Evolutionary conservation across 2,113 vertebrate genomes (phyloP), one percentile per base, ranked within the genome.

Genomic region (Vireo altiloquus): DNA sequence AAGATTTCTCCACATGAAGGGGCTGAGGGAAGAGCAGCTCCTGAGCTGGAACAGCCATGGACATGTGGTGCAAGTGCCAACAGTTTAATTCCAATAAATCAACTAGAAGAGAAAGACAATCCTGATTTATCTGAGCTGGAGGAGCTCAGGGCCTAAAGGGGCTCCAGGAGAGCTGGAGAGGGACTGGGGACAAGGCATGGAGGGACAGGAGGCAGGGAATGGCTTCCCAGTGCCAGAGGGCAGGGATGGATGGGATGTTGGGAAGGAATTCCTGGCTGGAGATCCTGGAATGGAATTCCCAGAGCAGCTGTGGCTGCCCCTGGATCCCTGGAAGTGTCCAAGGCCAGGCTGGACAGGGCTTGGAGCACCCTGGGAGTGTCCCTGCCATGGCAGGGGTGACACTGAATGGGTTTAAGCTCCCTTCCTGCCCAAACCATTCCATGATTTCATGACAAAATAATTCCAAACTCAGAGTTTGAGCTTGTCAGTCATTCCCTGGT

Each of bases 21-120:
- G 54, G 76, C 12, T 31, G 70, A 63, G 3, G 12, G 35, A 64
- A 35, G 50, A 53, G 39, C 11, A 65, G 53, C 39, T 61, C 3
- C 47, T 37, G 49, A 63, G 75, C 61, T 27, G 22, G 3, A 37
- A 25, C 8, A 33, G 6, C 28, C 1, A 2, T 0, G 6, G 31
- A 25, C 28, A 42, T 53, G 17, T 0, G 1, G 39, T 8, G 39
- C 40, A 22, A 4, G 12, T 6, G 14, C 23, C 31, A 13, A 35
- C 52, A 11, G 22, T 12, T 54, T 12, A 44, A 60, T 64, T 44
- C 30, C 25, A 25, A 6, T 3, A 25, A 71, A 27, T 3, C 21
- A 27, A 18, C 28, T 33, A 20, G 57, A 68, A 74, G 37, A 33
- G 15, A 64, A 63, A 46, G 42, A 39, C 1, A 17, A 53, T 35